These are phyloP conservation scores for Phoxinus phoxinus DNA, from an alignment of 2,113 vertebrate species.

Conservation along the genomic window DNA sequence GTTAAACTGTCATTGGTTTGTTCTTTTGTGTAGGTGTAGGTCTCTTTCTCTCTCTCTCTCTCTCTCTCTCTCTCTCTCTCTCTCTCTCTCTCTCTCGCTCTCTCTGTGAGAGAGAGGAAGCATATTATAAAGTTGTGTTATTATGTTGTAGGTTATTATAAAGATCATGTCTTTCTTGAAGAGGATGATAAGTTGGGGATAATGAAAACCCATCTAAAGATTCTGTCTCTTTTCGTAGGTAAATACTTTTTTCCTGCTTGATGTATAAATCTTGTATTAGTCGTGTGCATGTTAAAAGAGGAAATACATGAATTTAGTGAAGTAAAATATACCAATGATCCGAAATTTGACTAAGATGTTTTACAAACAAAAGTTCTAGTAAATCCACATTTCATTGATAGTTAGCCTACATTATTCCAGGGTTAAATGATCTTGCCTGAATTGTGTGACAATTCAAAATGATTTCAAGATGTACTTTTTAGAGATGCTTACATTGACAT, in stretches of 20 bases:
- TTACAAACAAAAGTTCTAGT: background rate
- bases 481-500: background rate
- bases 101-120: constrained; percentile 41
- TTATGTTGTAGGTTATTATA: background rate
- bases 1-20: background rate
- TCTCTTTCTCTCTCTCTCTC: background rate
- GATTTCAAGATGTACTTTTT: background rate
- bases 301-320: background rate
- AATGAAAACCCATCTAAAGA: constrained; percentile 19
- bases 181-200: background rate
- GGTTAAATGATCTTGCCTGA: background rate
- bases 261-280: background rate
- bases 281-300: background rate
- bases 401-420: background rate
- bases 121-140: background rate
- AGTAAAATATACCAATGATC: background rate
- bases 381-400: background rate
- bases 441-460: background rate
- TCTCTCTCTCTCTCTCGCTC: background rate
- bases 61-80: background rate
- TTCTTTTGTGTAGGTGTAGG: background rate
- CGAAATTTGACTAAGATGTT: background rate
- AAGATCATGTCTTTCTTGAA: background rate
- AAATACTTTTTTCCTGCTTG: background rate
- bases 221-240: constrained; percentile 33